Evolutionary conservation across 2,113 vertebrate genomes (phyloP).

Genomic region (Nesogale talazaci): DNA sequence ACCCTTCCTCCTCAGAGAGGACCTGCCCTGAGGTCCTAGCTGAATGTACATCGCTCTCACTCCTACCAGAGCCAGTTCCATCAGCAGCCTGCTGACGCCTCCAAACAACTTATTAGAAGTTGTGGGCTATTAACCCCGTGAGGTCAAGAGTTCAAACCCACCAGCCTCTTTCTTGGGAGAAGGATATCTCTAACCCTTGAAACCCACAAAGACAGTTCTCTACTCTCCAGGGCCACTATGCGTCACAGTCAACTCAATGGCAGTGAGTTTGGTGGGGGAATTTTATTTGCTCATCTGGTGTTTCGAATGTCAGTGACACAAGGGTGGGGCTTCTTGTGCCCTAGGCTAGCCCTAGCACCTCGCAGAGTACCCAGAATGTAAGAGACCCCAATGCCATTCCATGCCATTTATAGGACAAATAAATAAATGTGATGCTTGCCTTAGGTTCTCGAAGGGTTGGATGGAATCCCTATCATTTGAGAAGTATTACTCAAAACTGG

Average conservation of each 20-base stretch:
- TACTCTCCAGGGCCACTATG: no score
- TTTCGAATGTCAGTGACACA: neutral
- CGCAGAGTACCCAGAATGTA: neutral
- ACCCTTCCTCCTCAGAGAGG: neutral
- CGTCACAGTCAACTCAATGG: no score
- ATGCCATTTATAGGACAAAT: neutral
- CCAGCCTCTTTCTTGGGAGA: no score
- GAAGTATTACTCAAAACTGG: neutral
- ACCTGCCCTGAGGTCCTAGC: neutral
- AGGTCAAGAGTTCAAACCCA: no score
- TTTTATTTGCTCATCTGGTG: neutral
- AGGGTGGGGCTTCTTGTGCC: neutral
- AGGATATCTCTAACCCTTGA: no score
- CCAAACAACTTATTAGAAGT: fast-evolving
- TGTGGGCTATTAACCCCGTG: no score
- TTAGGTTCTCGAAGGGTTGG: neutral
- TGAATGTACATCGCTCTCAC: neutral
- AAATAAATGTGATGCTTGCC: neutral
- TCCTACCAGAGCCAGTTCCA: fast-evolving
- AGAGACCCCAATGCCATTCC: no score
- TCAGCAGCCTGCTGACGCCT: neutral
- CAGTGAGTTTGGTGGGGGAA: no score
- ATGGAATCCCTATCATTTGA: neutral
- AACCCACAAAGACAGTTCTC: no score
- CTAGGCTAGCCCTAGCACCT: neutral